Percentiles rank a stretch among this genome's conserved stretches.
These are phyloP conservation scores for Nemotelus nigrinus DNA, from an alignment of 2,888 invertebrate species.

Conservation along the genomic window DNA sequence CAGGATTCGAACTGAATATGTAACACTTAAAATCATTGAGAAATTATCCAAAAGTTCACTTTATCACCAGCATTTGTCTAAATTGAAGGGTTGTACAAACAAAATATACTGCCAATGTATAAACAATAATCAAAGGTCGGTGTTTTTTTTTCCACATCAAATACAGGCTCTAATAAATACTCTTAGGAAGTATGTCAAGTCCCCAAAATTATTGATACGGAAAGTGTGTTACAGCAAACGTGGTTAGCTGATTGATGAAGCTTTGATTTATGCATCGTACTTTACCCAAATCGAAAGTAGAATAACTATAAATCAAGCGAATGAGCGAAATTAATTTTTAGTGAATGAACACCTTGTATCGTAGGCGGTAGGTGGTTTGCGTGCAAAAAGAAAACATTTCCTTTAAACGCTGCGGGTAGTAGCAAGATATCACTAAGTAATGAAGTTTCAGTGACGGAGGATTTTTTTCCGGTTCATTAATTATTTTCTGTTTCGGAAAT, in stretches of 20 bases:
- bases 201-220: conserved; percentile 8
- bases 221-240: conserved; percentile 22
- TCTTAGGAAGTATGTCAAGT: too few species aligned
- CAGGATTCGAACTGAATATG: background rate
- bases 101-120: background rate
- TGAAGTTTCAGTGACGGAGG: conserved; percentile 21
- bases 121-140: background rate
- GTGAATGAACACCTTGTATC: conserved; percentile 8
- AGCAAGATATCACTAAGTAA: conserved; percentile 20
- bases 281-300: conserved; percentile 2
- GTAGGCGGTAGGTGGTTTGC: background rate
- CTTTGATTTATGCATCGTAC: conserved; percentile 23
- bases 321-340: conserved; percentile 32
- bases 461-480: conserved; percentile 30
- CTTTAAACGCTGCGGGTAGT: background rate
- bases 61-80: background rate
- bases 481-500: background rate
- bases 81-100: background rate
- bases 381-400: background rate
- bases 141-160: background rate
- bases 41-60: background rate
- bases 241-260: conserved; percentile 42
- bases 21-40: background rate
- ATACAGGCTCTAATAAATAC: background rate
- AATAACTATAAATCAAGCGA: conserved; percentile 32